These are phyloP conservation scores for Hirtodrosophila histrioides DNA, from an alignment of 2,888 invertebrate genomes.

Conservation along the genomic window DNA sequence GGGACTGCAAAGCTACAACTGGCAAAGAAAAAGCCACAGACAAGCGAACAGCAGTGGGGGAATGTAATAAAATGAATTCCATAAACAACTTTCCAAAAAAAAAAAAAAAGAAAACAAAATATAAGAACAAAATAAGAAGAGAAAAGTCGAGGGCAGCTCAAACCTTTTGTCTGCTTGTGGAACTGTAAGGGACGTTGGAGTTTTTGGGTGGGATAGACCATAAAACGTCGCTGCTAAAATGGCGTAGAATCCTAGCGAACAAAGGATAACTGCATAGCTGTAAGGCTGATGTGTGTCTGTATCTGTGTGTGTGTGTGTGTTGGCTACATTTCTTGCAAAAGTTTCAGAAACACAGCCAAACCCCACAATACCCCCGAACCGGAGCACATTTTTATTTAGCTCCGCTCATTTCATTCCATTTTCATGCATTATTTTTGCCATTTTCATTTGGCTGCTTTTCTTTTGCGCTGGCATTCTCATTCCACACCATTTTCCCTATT, in stretches of 20 bases:
- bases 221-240: constrained; percentile 63
- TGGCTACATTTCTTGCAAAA: constrained; percentile 52
- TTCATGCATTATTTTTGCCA: constrained; percentile 68
- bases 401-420: constrained; percentile 61
- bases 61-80: constrained; percentile 76
- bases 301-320: constrained; percentile 29
- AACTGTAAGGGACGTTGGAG: not conserved
- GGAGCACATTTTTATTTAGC: constrained; percentile 65
- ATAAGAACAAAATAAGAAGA: constrained; percentile 1
- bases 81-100: constrained; percentile 76
- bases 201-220: constrained; percentile 26
- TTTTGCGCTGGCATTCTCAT: constrained; percentile 27
- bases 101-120: constrained; percentile 32
- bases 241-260: constrained; percentile 66
- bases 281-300: constrained; percentile 21
- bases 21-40: constrained; percentile 16
- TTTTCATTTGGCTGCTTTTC: constrained; percentile 60
- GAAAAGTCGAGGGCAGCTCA: constrained; percentile 14
- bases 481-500: constrained; percentile 44
- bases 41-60: constrained; percentile 3
- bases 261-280: constrained; percentile 68
- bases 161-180: constrained; percentile 53
- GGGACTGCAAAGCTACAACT: constrained; percentile 42
- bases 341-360: constrained; percentile 46
- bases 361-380: constrained; percentile 5